Percentiles rank a stretch among this genome's conserved stretches.
Evolutionary conservation across 2,113 vertebrate species (phyloP).

Genomic region (Rhea pennata): DNA sequence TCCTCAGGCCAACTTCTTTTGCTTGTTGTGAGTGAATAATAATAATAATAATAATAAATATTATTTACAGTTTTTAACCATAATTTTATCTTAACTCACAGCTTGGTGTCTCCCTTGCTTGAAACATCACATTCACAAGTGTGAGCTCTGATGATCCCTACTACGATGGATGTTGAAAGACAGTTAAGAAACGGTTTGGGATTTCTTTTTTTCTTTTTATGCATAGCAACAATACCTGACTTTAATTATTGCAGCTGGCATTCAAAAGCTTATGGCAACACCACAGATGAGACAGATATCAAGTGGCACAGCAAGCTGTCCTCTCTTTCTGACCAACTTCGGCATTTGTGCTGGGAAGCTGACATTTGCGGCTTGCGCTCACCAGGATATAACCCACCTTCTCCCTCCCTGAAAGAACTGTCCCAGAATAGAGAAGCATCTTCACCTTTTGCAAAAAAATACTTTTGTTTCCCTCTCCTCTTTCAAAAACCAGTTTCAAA

Average conservation of each 20-base stretch:
- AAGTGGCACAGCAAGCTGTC: slow-evolving; percentile 49
- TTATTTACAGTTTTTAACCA: not conserved
- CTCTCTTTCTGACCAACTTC: slow-evolving; percentile 1
- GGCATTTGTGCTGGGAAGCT: not conserved
- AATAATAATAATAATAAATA: not conserved
- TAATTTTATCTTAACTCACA: not conserved
- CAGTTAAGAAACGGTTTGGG: not conserved
- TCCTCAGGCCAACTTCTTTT: not conserved
- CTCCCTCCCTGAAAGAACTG: not conserved
- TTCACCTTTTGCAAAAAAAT: not conserved
- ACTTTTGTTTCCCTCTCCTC: accelerated
- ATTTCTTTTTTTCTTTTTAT: not conserved
- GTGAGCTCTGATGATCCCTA: not conserved
- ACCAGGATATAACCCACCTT: not conserved
- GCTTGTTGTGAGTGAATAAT: not conserved
- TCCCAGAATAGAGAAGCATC: not conserved
- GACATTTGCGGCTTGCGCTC: not conserved
- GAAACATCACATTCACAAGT: not conserved
- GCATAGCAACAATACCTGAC: not conserved
- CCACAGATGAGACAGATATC: not conserved
- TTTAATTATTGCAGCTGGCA: slow-evolving; percentile 6
- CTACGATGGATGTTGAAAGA: not conserved
- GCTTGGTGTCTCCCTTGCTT: not conserved
- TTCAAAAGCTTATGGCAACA: slow-evolving; percentile 16
- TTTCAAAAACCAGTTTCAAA: not conserved